Base-by-base conservation (phyloP, 1,140 invertebrate genomes). In the Leptinotarsa defecta region DNA sequence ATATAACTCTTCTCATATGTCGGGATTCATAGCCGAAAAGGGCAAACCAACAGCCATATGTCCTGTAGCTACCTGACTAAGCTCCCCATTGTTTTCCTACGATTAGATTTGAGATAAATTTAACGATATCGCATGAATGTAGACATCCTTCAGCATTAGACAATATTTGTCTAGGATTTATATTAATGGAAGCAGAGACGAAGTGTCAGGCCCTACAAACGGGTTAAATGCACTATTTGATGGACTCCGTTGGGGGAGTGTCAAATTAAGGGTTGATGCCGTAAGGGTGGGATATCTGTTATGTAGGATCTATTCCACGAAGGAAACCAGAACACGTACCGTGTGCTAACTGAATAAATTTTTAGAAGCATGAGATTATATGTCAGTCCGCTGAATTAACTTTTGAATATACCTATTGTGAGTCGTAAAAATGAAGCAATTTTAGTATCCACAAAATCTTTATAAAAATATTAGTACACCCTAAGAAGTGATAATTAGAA, bases 201-300 rank as follows among this genome's bases (percentile, higher is more conserved):
- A 71, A 49, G 70, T 71, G 70, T 61, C 57, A 61, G 52, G 20
- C 57, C 70, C 22, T 15, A 71, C 20, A 61, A 62, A 71, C 22
- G 70, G 70, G 43, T 71, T 71, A 61, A 62, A 61, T 71, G 57
- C 57, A 57, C 52, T 52, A 24, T 27, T 71, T 71, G 68, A 70
- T 52, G 70, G 70, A n/a, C 49, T 24, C 49, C 57, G 52, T 3
- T 24, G 27, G 8, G 70, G 70, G 70, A 22, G 52, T 62, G 70
- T 61, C 70, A 62, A 61, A 71, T 61, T 71, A 71, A 62, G 70
- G 70, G 70, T 57, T 71, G 70, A 17, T 68, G 24, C 67, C 49
- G 24, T 48, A 68, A 57, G 52, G 52, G 52, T 57, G 52, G 4
- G n/a, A 57, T 57, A 57, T 57, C 52, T 17, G 13, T 71, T 49